Conservation (phyloP, 2,888 invertebrate genomes). For the Kryphioiulus occultus region DNA sequence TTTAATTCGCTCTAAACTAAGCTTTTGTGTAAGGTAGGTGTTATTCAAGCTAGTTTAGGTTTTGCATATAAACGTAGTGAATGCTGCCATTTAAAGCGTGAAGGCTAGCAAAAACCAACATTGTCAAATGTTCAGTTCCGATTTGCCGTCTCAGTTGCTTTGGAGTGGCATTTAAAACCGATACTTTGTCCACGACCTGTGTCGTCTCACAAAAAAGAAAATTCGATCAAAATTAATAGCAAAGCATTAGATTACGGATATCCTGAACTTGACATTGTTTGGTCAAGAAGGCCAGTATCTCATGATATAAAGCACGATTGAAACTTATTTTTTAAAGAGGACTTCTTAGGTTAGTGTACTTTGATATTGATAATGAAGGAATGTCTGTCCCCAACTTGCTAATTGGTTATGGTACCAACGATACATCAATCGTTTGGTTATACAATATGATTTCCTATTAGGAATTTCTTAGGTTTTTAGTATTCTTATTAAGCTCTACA, state of each 20-base stretch:
- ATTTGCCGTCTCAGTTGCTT: background rate
- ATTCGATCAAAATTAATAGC: conserved; percentile 9
- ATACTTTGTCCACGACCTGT: background rate
- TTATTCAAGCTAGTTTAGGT: no score
- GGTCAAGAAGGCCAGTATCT: background rate
- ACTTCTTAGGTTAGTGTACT: background rate
- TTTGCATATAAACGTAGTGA: no score
- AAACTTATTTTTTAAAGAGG: background rate
- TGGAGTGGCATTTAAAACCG: background rate
- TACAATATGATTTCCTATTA: no score
- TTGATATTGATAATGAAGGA: background rate
- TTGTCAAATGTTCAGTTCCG: background rate
- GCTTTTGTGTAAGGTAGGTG: no score
- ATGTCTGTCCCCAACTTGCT: background rate
- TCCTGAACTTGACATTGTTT: conserved; percentile 12
- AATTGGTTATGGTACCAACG: background rate
- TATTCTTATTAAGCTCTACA: no score
- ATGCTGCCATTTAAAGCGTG: background rate
- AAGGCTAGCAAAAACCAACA: background rate
- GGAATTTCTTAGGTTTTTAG: no score
- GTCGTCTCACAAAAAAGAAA: background rate
- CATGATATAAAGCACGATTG: background rate
- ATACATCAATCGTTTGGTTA: no score
- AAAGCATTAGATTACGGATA: background rate
- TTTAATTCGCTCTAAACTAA: no score